Evolutionary conservation across 2,113 vertebrate genomes (phyloP).

Genomic region (Aythya baeri): DNA sequence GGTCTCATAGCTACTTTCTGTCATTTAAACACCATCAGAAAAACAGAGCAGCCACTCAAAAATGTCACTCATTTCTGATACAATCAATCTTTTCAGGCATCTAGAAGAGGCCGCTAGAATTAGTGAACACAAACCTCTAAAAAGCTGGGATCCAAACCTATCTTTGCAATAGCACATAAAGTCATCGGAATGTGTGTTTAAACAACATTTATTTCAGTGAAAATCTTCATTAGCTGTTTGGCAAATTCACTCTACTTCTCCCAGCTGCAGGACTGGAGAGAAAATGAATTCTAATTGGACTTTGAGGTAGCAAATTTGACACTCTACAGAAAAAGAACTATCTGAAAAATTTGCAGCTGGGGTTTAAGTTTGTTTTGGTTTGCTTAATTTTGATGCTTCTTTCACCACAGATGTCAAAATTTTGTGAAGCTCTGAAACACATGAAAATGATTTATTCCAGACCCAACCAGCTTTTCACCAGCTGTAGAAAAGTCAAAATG

Average conservation of each 20-base stretch:
- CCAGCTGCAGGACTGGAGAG: constrained; percentile 51
- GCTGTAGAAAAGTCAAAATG: constrained; percentile 50
- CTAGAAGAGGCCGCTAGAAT: not conserved
- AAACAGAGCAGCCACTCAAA: not conserved
- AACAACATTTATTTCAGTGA: constrained; percentile 46
- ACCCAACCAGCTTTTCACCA: constrained; percentile 51
- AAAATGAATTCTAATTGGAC: constrained; percentile 64
- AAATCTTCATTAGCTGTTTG: constrained; percentile 63
- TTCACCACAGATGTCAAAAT: constrained; percentile 56
- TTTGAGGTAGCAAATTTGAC: constrained; percentile 55
- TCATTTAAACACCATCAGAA: not conserved
- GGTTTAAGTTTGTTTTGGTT: constrained; percentile 59
- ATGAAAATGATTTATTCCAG: constrained; percentile 33
- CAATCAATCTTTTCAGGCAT: not conserved
- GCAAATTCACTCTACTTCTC: constrained; percentile 51
- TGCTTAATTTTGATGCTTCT: constrained; percentile 58
- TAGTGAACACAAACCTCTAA: not conserved
- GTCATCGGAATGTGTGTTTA: constrained; percentile 35
- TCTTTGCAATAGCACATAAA: not conserved
- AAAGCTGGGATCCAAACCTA: not conserved
- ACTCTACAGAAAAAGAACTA: constrained; percentile 42
- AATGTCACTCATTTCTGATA: not conserved
- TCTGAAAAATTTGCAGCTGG: constrained; percentile 58
- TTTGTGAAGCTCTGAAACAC: constrained; percentile 31
- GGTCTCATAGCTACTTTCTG: not conserved